Evolutionary conservation across 2,113 vertebrate genomes (phyloP).

Genomic region (Daboia siamensis): DNA sequence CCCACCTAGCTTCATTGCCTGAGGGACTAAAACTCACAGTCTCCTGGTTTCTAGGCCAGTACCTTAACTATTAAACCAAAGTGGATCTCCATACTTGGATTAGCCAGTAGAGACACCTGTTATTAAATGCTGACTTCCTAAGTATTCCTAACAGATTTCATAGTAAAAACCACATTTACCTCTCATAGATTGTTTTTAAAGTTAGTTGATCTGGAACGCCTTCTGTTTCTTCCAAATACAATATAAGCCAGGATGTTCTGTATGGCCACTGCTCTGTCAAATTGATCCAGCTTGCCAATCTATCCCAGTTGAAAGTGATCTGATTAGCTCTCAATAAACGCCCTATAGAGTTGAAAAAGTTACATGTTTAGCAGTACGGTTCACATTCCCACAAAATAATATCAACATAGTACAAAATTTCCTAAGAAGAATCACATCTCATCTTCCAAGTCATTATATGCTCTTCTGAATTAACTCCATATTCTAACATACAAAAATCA

Average conservation of each 20-base stretch:
- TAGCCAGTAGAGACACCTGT: neutral
- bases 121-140: neutral
- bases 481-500: neutral
- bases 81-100: neutral
- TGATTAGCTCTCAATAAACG: conserved; percentile 94
- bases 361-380: neutral
- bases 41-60: neutral
- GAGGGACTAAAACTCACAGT: neutral
- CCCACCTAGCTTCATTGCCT: neutral
- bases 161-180: conserved; percentile 67
- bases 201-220: conserved; percentile 86
- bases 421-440: neutral
- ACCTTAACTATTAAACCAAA: neutral
- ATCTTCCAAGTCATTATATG: neutral
- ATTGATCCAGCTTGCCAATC: conserved; percentile 97
- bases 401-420: neutral
- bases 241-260: conserved; percentile 94
- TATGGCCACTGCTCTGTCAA: conserved; percentile 98
- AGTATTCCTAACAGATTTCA: neutral
- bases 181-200: conserved; percentile 92
- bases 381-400: neutral
- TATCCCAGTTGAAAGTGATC: conserved; percentile 95
- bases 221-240: conserved; percentile 93
- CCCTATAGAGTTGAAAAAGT: conserved; percentile 58
- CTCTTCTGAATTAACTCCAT: neutral